Base-by-base conservation (phyloP, 2,113 vertebrate genomes). In the Synodontis membranacea region DNA sequence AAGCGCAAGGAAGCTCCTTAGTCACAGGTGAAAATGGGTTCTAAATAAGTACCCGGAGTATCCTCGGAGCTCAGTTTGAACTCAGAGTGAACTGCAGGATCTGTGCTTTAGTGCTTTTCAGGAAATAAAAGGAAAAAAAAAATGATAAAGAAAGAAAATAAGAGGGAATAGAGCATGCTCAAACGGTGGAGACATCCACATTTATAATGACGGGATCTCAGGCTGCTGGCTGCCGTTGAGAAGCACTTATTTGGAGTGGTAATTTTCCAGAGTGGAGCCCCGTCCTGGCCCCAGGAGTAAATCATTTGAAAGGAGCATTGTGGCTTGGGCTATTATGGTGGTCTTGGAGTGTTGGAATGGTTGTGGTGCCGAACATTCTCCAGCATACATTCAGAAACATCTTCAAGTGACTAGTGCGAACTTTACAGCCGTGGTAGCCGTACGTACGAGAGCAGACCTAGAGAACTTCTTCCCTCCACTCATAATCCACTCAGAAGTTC, bases 21-120 rank as follows among this genome's bases (percentile, higher is more conserved):
- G 96, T 96, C 93, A 93, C 96, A 96, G 62, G 94, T 96, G 94
- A 96, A 95, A 95, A 93, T 91, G 96, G 93, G 94, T 96, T 78
- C 23, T 81, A 54, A 84, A 86, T 84, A 93, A 96, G 95, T 93
- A 94, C 88, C 93, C 95, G 34, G 93, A 95, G 94, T 93, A 94
- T 89, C 93, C 95, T 94, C 88, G 90, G 95, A 93, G 93, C 96
- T 94, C 91, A 89, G 91, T 92, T 94, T 95, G 95, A 96, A 96
- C 96, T 96, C 90, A 62, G 85, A 82, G 87, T 94, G 94, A 94
- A 93, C 93, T 91, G 89, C 72, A 88, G 87, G 82, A 78, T 68
- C 34, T 88, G 87, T 80, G 86, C 91, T 89, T 91, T 89, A 92
- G 88, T 79, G 91, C 90, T 89, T 90, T 89, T 70, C 75, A 64